Evolutionary conservation across 2,888 invertebrate species (phyloP), one percentile per base, ranked within the genome.

Genomic region (Alentia gelatinosa): DNA sequence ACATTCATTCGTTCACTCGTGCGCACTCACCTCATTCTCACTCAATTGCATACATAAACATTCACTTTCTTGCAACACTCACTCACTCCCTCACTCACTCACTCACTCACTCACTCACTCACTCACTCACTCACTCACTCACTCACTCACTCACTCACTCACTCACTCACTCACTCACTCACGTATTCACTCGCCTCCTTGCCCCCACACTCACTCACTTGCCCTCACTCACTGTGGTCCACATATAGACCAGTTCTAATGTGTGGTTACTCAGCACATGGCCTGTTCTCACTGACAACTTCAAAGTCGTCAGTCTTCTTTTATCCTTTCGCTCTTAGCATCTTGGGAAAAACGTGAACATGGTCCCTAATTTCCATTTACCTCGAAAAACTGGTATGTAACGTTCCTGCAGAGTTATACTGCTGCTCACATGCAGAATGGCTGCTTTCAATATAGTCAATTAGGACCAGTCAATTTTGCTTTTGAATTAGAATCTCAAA

Each of bases 81-180:
- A 9, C 50, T 88, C 50, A 9, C 50, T 33, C 88, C 47, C 33
- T 88, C 88, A 15, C 88, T 47, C 50, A 15, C 88, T 42, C 88
- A 15, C 88, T 88, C 88, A 26, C 68, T 68, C 68, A 47, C 39
- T 74, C 74, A 35, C 74, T 74, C 89, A 42, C 89, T 89, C 56
- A 42, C 89, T 89, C 89, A 56, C 89, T 89, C 89, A 56, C 89
- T 89, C 68, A 56, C 89, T 89, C 75, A 63, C 74, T 90, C 74
- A 30, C 74, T 90, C 74, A 42, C 74, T 90, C 90, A 42, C 74
- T 90, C 90, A 30, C 89, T 89, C 89, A 47, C 83, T 83, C 83
- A 83, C 83, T 83, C 83, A 83, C 83, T 83, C 83, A 83, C 83
- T 83, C 83, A 83, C 83, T 83, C 83, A 83, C 83, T 79, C 79